Evolutionary conservation across 2,113 vertebrate genomes (phyloP), one percentile per base, ranked within the genome.

Genomic region (Vulpes vulpes): DNA sequence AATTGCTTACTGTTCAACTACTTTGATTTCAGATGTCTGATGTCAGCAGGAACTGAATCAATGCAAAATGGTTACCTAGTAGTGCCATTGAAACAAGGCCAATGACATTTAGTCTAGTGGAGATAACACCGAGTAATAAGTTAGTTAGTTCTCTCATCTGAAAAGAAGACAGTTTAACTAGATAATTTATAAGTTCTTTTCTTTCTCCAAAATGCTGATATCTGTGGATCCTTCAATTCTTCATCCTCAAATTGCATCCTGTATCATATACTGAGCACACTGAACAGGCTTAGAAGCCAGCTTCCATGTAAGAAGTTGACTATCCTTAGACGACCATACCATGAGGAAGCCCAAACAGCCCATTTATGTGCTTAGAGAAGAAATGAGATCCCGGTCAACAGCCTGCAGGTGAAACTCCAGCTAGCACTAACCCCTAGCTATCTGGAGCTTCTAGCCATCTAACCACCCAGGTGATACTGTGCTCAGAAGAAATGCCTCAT

Each of bases 371-470:
- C 25, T 60, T 62, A 32, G 17, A 57, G 51, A 23, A 91, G 11
- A 67, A 92, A 57, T 12, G 5, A 57, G 7, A 6, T 20, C 49
- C 38, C 12, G 12, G 32, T 23, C 22, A 10, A 11, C 17, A 55
- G 32, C 5, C 1, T 38, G 16, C 2, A 23, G 23, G 4, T 2
- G 22, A 43, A 15, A 12, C 51, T 38, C 23, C 51, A 22, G 10
- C 22, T 5, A 30, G 5, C 5, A 9, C 84, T 38, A 11, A 76
- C 25, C 20, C 2, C 11, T 64, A 22, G 23, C 22, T 16, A 11
- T 0, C 1, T 43, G n/a, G 35, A 27, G 1, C 8, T 67, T 71
- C 65, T 22, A 12, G 0, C 43, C 49, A 22, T 49, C 35, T 81
- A 10, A 25, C 8, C 22, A 12, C 59, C 19, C 35, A 0, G 8